Conservation (phyloP, 2,113 vertebrate species). For the Entelurus aequoreus region DNA sequence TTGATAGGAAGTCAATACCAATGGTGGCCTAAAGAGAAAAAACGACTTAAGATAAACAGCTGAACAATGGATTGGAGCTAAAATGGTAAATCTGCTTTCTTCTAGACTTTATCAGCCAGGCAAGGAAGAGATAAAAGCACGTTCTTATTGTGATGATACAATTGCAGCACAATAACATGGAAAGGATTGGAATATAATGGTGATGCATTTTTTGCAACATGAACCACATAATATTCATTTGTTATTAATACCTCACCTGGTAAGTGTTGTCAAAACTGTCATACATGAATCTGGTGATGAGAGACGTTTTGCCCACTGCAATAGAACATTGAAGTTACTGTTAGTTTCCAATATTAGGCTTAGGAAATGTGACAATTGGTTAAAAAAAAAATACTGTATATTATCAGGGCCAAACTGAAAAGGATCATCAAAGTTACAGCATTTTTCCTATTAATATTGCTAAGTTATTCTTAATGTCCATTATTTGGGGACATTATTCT, state of each 20-base stretch:
- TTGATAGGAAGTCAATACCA: conserved; percentile 76
- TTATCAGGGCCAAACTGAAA: too few relatives aligned
- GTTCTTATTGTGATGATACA: neutral
- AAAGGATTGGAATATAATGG: neutral
- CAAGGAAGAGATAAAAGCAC: conserved; percentile 1
- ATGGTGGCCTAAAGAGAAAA: conserved; percentile 68
- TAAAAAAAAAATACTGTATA: too few relatives aligned
- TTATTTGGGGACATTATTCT: neutral
- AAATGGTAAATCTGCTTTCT: conserved; percentile 30
- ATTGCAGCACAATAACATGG: neutral
- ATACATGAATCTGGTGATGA: conserved; percentile 78
- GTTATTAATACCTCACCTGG: conserved; percentile 56
- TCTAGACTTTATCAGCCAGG: conserved; percentile 19
- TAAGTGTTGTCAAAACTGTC: conserved; percentile 78
- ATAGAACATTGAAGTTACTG: conserved; percentile 18
- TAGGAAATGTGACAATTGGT: neutral
- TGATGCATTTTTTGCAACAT: neutral
- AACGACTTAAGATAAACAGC: neutral
- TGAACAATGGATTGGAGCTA: conserved; percentile 20
- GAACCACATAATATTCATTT: neutral
- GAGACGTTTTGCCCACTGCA: conserved; percentile 76
- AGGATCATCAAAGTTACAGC: too few relatives aligned
- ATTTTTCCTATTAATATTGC: neutral
- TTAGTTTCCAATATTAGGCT: too few relatives aligned
- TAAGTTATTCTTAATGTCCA: neutral